Conservation (phyloP, 1,140 invertebrate species). For the Thalassaphorura encarpata region DNA sequence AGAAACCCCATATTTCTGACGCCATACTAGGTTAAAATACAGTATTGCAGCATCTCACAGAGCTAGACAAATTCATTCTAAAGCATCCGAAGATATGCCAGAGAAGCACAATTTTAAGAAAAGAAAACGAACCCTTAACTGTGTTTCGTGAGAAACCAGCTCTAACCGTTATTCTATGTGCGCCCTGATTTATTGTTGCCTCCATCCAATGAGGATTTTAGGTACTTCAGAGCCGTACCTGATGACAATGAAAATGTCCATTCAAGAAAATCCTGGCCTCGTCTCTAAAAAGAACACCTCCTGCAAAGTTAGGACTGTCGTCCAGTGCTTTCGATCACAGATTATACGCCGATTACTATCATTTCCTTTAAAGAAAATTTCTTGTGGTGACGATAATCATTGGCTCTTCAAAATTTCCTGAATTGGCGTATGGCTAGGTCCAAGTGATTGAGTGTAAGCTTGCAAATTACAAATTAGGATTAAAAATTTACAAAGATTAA, state of each 20-base stretch:
- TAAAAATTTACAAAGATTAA: too few species aligned
- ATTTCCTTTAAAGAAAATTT: neutral
- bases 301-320: neutral
- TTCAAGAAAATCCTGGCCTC: constrained; percentile 32
- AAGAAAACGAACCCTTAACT: constrained; percentile 35
- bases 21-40: constrained; percentile 16
- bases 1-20: constrained; percentile 39
- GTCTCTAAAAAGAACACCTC: constrained; percentile 2
- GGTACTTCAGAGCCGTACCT: constrained; percentile 28
- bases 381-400: neutral
- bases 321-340: neutral
- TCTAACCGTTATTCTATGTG: constrained; percentile 36
- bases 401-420: neutral
- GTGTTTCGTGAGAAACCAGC: constrained; percentile 33
- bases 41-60: neutral
- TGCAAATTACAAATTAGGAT: neutral
- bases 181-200: constrained; percentile 33
- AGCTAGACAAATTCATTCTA: constrained; percentile 14
- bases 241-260: constrained; percentile 29
- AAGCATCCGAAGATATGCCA: constrained; percentile 32
- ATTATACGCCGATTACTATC: neutral
- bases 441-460: neutral
- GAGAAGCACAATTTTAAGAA: constrained; percentile 30
- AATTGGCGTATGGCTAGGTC: neutral
- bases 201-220: constrained; percentile 32